A percentile compares a stretch with the other conserved stretches of the same genome.
Evolutionary conservation across 2,113 vertebrate genomes (phyloP).

Genomic region (Microcebus griseorufus): DNA sequence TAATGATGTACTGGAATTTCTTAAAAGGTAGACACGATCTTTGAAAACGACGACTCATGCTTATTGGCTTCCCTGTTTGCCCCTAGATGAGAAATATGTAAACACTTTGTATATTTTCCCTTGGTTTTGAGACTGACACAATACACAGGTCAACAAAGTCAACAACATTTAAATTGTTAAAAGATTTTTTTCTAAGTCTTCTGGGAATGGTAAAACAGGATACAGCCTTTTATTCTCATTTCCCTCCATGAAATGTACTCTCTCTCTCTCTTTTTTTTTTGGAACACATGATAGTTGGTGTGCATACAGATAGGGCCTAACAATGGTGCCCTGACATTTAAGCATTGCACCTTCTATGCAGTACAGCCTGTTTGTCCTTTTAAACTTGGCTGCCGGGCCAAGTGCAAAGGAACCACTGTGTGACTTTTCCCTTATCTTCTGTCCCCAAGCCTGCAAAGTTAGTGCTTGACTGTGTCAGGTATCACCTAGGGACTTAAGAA

Average conservation of each 20-base stretch:
- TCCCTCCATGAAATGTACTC: conserved; percentile 82
- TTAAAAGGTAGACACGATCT: neutral
- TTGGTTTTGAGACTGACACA: conserved; percentile 73
- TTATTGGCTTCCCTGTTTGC: neutral
- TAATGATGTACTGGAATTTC: neutral
- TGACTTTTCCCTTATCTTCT: conserved; percentile 87
- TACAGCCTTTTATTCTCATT: conserved; percentile 83
- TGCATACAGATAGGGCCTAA: conserved; percentile 86
- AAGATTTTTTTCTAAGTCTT: conserved; percentile 79
- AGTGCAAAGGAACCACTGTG: conserved; percentile 89
- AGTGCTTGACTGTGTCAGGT: conserved; percentile 87
- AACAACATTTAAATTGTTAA: conserved; percentile 84
- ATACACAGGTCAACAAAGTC: conserved; percentile 80
- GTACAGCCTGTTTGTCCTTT: conserved; percentile 86
- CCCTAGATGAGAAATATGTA: conserved; percentile 60
- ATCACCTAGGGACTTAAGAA: conserved; percentile 88
- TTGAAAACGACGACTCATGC: conserved; percentile 7
- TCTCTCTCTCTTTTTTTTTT: conserved; percentile 82
- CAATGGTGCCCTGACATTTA: conserved; percentile 88
- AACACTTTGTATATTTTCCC: conserved; percentile 83
- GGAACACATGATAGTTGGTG: conserved; percentile 84
- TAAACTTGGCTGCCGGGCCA: conserved; percentile 84
- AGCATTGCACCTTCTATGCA: conserved; percentile 84
- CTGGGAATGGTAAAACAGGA: conserved; percentile 86
- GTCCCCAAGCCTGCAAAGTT: conserved; percentile 83